A percentile compares a stretch with the other conserved stretches of the same genome.
Conservation (phyloP, 2,113 vertebrate species). For the Picathartes gymnocephalus region DNA sequence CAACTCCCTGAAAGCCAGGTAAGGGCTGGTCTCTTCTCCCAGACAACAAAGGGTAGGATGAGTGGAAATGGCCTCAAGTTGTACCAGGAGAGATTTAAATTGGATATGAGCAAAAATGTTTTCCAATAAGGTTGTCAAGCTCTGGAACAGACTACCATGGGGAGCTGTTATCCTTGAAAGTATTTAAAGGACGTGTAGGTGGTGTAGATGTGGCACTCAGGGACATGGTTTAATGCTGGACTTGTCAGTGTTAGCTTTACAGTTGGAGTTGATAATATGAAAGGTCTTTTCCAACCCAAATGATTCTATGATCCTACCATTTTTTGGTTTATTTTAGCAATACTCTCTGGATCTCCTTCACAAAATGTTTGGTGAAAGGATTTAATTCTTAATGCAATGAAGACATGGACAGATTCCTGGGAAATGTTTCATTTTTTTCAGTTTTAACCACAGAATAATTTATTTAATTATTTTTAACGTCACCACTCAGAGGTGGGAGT, state of each 20-base stretch:
- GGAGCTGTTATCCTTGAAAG: neutral
- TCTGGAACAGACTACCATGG: neutral
- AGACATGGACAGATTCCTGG: neutral
- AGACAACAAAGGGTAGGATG: accelerated
- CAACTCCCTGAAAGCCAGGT: neutral
- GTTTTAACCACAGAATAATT: neutral
- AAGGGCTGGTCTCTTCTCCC: accelerated
- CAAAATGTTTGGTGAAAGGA: neutral
- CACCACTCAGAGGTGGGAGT: neutral
- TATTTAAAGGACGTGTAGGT: neutral
- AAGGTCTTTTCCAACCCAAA: neutral
- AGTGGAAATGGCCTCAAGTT: neutral
- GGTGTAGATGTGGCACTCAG: neutral
- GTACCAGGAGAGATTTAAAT: neutral
- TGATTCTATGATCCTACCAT: too few species aligned
- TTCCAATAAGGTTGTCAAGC: neutral
- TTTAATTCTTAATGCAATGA: neutral
- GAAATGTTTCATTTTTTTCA: neutral
- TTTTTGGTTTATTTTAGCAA: neutral
- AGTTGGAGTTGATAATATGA: neutral
- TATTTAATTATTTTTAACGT: neutral
- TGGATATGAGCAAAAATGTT: neutral
- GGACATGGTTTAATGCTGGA: neutral
- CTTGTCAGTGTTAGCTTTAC: neutral
- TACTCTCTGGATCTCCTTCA: neutral